Percentiles rank a stretch among this genome's conserved stretches.
phyloP scores from a whole-genome alignment of 2,888 invertebrate species.

The Coronaproctus castanopsis region DNA sequence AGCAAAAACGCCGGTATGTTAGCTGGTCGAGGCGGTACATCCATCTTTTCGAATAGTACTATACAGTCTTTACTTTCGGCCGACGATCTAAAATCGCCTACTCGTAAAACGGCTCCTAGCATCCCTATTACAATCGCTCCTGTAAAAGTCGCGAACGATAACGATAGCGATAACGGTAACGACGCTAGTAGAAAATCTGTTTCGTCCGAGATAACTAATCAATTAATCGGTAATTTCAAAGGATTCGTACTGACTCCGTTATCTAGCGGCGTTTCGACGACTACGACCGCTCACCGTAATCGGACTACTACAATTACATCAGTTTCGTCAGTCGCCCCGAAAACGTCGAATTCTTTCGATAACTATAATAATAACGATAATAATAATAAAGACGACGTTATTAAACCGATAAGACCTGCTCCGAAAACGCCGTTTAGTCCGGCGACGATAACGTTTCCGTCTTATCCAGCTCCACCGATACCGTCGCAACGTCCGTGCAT shows the following conservation, averaged over 20 bases:
- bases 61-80: slow-evolving; percentile 4
- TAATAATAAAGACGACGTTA: neutral
- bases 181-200: neutral
- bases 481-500: slow-evolving; percentile 50
- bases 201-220: slow-evolving; percentile 24
- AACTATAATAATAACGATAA: neutral
- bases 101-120: slow-evolving; percentile 2
- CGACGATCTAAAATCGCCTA: slow-evolving; percentile 1
- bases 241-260: slow-evolving; percentile 59
- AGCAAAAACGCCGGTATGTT: neutral
- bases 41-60: neutral
- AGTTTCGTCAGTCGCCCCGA: no score
- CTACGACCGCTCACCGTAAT: slow-evolving; percentile 7
- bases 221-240: slow-evolving; percentile 69
- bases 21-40: neutral
- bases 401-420: slow-evolving; percentile 12
- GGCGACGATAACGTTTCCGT: no score
- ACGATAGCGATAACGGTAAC: neutral
- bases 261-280: slow-evolving; percentile 18
- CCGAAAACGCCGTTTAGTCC: slow-evolving; percentile 17
- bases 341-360: no score
- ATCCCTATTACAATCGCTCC: no score
- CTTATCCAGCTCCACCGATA: slow-evolving; percentile 37
- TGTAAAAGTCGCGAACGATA: neutral
- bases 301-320: no score